phyloP scores from a whole-genome alignment of 2,113 vertebrate genomes.

The Chauna torquata region DNA sequence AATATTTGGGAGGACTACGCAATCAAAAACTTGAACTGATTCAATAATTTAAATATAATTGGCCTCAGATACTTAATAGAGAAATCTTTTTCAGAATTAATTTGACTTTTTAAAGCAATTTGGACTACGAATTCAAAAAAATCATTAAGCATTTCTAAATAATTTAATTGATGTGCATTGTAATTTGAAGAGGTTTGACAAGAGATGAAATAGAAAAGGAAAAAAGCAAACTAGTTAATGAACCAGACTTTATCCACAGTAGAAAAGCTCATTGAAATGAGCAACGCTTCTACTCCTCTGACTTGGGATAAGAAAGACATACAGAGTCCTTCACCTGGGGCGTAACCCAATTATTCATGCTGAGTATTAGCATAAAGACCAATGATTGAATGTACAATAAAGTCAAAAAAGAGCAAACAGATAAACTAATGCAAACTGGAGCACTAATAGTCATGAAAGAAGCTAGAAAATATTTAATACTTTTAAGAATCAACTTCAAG shows the following conservation, averaged over 20 bases:
- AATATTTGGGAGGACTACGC: background rate
- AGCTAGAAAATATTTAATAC: background rate
- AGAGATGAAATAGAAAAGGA: background rate
- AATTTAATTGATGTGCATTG: background rate
- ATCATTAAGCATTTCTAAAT: background rate
- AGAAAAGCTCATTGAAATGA: background rate
- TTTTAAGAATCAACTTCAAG: background rate
- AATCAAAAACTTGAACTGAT: background rate
- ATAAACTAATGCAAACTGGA: background rate
- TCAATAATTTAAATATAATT: background rate
- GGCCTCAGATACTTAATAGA: background rate
- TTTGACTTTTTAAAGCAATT: background rate
- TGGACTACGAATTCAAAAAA: background rate
- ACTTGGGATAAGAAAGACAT: background rate
- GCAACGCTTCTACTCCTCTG: background rate
- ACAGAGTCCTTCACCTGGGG: background rate
- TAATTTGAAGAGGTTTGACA: background rate
- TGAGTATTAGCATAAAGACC: background rate
- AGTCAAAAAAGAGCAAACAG: background rate
- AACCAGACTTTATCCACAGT: background rate
- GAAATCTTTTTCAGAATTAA: background rate
- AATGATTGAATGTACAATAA: background rate
- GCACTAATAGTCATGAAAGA: background rate
- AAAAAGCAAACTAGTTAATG: background rate
- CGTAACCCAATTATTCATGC: slow-evolving; percentile 1